Percentiles rank a stretch among this genome's conserved stretches.
These are phyloP conservation scores for Lindbergichthys nudifrons DNA, from an alignment of 2,797 vertebrate genomes.

Conservation along the genomic window DNA sequence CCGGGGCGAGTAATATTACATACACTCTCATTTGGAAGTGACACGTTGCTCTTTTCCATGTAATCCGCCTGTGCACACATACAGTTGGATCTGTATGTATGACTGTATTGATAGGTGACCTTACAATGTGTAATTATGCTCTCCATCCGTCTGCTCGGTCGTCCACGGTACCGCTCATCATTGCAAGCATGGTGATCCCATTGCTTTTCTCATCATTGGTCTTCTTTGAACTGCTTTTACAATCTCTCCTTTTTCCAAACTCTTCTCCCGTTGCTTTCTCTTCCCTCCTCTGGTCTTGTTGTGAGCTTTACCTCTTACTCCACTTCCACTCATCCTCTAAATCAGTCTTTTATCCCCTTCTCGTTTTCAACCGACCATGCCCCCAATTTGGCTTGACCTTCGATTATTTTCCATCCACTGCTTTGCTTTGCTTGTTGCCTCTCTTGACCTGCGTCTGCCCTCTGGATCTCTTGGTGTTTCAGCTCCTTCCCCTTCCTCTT, in stretches of 20 bases:
- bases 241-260: constrained; percentile 25
- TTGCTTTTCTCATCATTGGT: constrained; percentile 23
- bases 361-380: constrained; percentile 44
- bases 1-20: constrained; percentile 34
- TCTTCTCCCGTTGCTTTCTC: constrained; percentile 16
- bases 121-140: constrained; percentile 45
- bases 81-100: constrained; percentile 30
- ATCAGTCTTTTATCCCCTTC: constrained; percentile 56
- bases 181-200: background rate
- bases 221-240: constrained; percentile 28
- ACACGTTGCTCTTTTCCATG: constrained; percentile 11
- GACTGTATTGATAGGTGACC: constrained; percentile 43
- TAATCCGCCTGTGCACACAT: background rate
- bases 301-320: constrained; percentile 40
- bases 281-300: constrained; percentile 35
- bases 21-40: constrained; percentile 32
- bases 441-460: constrained; percentile 57
- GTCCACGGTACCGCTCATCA: constrained; percentile 31
- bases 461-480: constrained; percentile 36
- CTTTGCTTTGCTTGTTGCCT: constrained; percentile 19
- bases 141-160: constrained; percentile 42
- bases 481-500: constrained; percentile 22
- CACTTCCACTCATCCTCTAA: constrained; percentile 59
- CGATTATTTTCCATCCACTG: constrained; percentile 31
- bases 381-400: constrained; percentile 47